Percentiles rank a stretch among this genome's conserved stretches.
Conservation (phyloP, 2,888 invertebrate species). For the Nycteola revayana region DNA sequence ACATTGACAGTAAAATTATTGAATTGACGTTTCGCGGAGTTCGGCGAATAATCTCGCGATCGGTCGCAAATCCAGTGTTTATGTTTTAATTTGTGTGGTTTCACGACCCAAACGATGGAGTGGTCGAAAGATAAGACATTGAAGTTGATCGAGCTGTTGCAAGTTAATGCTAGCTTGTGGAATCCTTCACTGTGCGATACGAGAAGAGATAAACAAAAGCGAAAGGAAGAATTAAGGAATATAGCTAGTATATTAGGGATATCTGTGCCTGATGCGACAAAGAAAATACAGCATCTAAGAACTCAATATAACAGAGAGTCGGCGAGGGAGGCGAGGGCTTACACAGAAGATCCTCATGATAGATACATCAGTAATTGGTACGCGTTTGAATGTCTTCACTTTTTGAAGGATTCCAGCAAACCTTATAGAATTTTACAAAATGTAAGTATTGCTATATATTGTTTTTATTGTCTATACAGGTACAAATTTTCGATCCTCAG, state of each 20-base stretch:
- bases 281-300: slow-evolving; percentile 83
- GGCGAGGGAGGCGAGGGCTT: slow-evolving; percentile 75
- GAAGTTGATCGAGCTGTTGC: slow-evolving; percentile 69
- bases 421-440: slow-evolving; percentile 62
- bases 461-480: no score
- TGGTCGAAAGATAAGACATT: slow-evolving; percentile 76
- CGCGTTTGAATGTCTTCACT: slow-evolving; percentile 82
- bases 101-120: slow-evolving; percentile 56
- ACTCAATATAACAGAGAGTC: slow-evolving; percentile 84
- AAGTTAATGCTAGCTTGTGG: slow-evolving; percentile 68
- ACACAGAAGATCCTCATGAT: slow-evolving; percentile 75
- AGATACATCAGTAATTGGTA: slow-evolving; percentile 78
- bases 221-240: slow-evolving; percentile 64
- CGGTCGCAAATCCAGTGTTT: neutral
- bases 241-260: slow-evolving; percentile 63
- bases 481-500: no score
- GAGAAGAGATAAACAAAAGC: slow-evolving; percentile 70
- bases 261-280: slow-evolving; percentile 74
- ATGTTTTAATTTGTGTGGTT: slow-evolving; percentile 31
- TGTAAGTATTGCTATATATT: no score
- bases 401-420: slow-evolving; percentile 81
- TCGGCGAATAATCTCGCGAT: neutral
- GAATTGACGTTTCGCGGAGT: neutral
- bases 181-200: slow-evolving; percentile 68
- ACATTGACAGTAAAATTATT: neutral